Conservation (phyloP, 2,113 vertebrate genomes). For the Gopherus evgoodei region DNA sequence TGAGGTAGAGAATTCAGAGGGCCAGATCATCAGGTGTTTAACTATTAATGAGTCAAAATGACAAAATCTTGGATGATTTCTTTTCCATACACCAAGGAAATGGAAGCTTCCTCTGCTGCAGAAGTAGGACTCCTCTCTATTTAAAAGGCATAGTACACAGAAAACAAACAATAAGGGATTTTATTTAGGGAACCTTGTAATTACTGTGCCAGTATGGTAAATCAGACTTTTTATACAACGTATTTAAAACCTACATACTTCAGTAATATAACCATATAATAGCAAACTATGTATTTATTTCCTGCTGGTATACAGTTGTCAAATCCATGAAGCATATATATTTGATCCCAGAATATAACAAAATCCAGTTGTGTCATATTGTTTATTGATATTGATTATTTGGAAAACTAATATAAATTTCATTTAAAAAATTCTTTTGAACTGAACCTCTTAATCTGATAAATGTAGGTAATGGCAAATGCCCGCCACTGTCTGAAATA, state of each 20-base stretch:
- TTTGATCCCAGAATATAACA: background rate
- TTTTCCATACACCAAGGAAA: background rate
- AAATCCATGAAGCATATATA: background rate
- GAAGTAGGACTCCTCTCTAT: background rate
- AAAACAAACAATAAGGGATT: background rate
- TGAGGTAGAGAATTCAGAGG: background rate
- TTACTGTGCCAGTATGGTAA: background rate
- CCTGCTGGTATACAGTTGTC: background rate
- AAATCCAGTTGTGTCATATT: background rate
- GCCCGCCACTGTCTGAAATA: slow-evolving; percentile 3
- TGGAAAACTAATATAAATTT: slow-evolving; percentile 4
- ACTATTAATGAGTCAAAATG: background rate
- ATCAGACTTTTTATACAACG: background rate
- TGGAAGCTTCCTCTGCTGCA: background rate
- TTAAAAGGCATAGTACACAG: background rate
- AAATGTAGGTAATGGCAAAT: background rate
- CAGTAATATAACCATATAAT: background rate
- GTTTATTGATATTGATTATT: background rate
- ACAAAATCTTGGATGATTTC: background rate
- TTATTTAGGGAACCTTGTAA: background rate
- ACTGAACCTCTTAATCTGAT: background rate
- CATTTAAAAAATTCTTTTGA: background rate
- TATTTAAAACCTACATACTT: background rate
- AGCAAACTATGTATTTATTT: background rate
- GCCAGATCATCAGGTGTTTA: background rate